phyloP scores from a whole-genome alignment of 2,797 vertebrate species.

The Melanotaenia parkinsoni region DNA sequence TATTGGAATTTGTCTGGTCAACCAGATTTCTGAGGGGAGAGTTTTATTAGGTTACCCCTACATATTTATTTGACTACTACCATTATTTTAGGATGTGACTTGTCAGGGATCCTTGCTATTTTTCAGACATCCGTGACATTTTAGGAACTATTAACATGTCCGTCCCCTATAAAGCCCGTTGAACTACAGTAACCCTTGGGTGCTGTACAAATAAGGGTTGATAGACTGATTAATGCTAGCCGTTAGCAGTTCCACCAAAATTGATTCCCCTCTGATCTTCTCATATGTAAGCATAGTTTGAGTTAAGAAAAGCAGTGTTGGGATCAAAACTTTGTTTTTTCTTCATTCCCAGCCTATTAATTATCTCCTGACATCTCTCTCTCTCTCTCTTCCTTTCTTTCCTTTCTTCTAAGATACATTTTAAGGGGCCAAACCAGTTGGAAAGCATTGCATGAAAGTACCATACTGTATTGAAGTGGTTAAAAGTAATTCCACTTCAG shows the following conservation, averaged over 20 bases:
- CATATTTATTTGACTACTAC: neutral
- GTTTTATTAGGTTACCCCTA: neutral
- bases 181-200: neutral
- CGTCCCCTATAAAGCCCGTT: neutral
- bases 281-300: constrained; percentile 7
- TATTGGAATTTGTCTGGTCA: neutral
- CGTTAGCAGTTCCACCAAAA: neutral
- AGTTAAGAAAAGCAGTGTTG: neutral
- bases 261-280: neutral
- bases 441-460: neutral
- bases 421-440: neutral
- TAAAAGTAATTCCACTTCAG: neutral
- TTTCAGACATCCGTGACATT: neutral
- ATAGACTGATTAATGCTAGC: constrained; percentile 8
- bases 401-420: neutral
- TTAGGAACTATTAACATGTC: constrained; percentile 18
- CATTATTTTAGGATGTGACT: neutral
- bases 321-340: neutral
- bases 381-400: neutral
- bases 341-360: neutral
- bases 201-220: constrained; percentile 1
- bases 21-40: neutral
- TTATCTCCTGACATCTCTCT: neutral
- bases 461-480: neutral
- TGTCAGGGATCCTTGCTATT: constrained; percentile 4